Evolutionary conservation across 1,140 invertebrate genomes (phyloP).

Genomic region (Eupeodes corollae): DNA sequence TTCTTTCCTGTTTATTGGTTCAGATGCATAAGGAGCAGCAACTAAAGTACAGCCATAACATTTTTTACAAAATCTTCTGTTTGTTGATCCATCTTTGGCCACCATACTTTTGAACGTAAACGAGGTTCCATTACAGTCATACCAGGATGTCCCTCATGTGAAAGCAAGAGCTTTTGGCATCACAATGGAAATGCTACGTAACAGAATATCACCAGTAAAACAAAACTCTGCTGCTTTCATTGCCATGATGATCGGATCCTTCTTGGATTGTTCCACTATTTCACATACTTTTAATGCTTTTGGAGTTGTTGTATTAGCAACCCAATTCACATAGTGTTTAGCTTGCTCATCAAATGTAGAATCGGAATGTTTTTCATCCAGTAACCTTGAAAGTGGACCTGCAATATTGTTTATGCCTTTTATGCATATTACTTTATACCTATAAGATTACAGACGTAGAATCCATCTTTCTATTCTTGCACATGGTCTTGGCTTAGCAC

Average conservation of each 20-base stretch:
- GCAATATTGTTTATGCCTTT: constrained; percentile 13
- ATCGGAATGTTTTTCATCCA: background rate
- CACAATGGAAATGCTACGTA: constrained; percentile 11
- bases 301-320: background rate
- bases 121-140: constrained; percentile 24
- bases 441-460: constrained; percentile 15
- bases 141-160: constrained; percentile 25
- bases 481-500: constrained; percentile 12
- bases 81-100: constrained; percentile 16
- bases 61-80: constrained; percentile 20
- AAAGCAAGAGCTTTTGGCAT: constrained; percentile 7
- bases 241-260: background rate
- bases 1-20: constrained; percentile 16
- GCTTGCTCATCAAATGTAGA: background rate
- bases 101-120: too few relatives aligned
- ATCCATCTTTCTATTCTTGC: constrained; percentile 17
- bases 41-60: constrained; percentile 20
- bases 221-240: constrained; percentile 4
- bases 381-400: constrained; percentile 9
- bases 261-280: background rate
- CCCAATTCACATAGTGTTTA: background rate
- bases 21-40: constrained; percentile 12
- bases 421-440: constrained; percentile 13
- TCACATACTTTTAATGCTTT: background rate
- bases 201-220: constrained; percentile 2